These are phyloP conservation scores for Podargus strigoides DNA, from an alignment of 2,797 vertebrate genomes.

Conservation along the genomic window DNA sequence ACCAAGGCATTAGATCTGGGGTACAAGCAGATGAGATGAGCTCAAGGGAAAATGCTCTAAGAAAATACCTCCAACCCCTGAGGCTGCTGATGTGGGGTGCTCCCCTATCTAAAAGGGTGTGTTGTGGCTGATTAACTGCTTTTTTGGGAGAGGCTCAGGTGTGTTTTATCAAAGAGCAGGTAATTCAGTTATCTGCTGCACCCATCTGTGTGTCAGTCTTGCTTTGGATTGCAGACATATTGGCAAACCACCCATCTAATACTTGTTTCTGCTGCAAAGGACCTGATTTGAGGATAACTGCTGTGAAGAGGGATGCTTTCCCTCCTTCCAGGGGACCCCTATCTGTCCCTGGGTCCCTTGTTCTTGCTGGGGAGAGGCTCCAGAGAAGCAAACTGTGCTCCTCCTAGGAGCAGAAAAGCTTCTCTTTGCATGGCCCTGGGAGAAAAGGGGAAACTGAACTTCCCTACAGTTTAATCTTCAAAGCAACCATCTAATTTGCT, in stretches of 20 bases:
- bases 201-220: fast-evolving
- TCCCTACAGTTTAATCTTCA: not conserved
- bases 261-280: not conserved
- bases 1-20: fast-evolving
- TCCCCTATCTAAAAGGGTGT: not conserved
- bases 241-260: not conserved
- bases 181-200: not conserved
- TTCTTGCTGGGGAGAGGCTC: not conserved
- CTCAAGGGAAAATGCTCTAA: not conserved
- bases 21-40: not conserved
- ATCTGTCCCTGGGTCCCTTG: too few species aligned
- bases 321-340: fast-evolving
- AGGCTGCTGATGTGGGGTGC: not conserved
- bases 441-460: not conserved
- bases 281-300: not conserved
- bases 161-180: not conserved
- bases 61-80: fast-evolving
- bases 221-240: not conserved
- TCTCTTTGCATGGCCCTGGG: not conserved
- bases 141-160: not conserved
- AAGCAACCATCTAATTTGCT: not conserved
- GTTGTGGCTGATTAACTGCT: not conserved
- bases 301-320: not conserved
- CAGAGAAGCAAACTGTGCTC: not conserved
- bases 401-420: not conserved